A percentile compares a stretch with the other conserved stretches of the same genome.
phyloP scores from a whole-genome alignment of 2,888 invertebrate genomes.

The Neoitamus cyanurus region DNA sequence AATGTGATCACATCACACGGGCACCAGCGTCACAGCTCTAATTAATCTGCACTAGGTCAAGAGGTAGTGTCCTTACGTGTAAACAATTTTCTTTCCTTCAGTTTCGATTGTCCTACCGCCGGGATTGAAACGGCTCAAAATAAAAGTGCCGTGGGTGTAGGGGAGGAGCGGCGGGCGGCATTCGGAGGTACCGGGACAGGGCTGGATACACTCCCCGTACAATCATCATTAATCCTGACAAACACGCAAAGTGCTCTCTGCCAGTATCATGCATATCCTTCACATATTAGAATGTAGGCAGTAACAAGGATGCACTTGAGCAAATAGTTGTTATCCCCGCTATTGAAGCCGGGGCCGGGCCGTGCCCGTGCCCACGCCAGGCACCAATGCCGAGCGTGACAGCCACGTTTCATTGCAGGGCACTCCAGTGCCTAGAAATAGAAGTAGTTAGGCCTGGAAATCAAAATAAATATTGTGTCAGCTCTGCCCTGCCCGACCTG shows the following conservation, averaged over 20 bases:
- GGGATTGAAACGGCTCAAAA: constrained; percentile 35
- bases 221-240: constrained; percentile 48
- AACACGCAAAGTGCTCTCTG: constrained; percentile 29
- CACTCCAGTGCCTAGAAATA: constrained; percentile 41
- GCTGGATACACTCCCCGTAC: constrained; percentile 18
- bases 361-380: not conserved
- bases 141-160: not conserved
- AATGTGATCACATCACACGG: constrained; percentile 31
- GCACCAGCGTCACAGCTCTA: constrained; percentile 8
- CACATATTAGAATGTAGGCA: constrained; percentile 41
- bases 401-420: constrained; percentile 39
- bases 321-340: constrained; percentile 41
- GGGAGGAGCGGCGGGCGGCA: not conserved
- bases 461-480: constrained; percentile 48
- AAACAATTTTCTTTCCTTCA: constrained; percentile 39
- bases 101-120: constrained; percentile 44
- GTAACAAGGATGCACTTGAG: constrained; percentile 45
- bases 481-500: constrained; percentile 8
- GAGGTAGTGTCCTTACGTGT: constrained; percentile 44
- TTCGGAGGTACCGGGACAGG: too few species aligned
- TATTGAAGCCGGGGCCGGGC: constrained; percentile 35
- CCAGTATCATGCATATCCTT: constrained; percentile 31
- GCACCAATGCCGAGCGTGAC: not conserved
- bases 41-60: constrained; percentile 44
- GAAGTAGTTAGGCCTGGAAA: constrained; percentile 46